phyloP scores from a whole-genome alignment of 2,113 vertebrate genomes.

The Cynocephalus volans region DNA sequence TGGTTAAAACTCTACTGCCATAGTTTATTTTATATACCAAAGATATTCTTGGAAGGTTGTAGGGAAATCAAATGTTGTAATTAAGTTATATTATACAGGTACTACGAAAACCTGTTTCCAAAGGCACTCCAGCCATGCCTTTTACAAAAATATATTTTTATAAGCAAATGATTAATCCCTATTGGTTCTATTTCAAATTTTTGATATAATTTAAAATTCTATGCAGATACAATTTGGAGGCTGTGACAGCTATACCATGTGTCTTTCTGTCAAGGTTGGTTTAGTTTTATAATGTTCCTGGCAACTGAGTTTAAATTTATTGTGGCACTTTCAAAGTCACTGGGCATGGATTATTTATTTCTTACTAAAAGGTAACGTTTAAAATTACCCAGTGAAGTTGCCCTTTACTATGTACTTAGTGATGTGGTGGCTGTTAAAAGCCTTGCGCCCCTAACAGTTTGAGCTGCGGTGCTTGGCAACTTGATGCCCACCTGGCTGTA shows the following conservation, averaged over 20 bases:
- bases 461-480: not conserved
- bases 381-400: not conserved
- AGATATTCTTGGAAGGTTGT: not conserved
- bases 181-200: not conserved
- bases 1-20: not conserved
- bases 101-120: not conserved
- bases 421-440: not conserved
- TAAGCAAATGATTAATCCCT: not conserved
- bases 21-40: not conserved
- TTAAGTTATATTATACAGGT: not conserved
- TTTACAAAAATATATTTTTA: constrained; percentile 27
- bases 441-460: not conserved
- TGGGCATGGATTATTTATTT: not conserved
- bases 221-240: not conserved
- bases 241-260: not conserved
- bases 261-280: not conserved
- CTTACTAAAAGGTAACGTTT: not conserved
- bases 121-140: not conserved
- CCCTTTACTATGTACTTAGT: not conserved
- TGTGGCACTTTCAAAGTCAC: fast-evolving
- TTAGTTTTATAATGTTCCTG: not conserved
- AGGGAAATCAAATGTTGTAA: not conserved
- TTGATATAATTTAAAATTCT: not conserved
- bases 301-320: not conserved
- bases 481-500: not conserved